Evolutionary conservation across 92 coral and sea anemone genomes (phyloP).

Genomic region (Metridium senile): DNA sequence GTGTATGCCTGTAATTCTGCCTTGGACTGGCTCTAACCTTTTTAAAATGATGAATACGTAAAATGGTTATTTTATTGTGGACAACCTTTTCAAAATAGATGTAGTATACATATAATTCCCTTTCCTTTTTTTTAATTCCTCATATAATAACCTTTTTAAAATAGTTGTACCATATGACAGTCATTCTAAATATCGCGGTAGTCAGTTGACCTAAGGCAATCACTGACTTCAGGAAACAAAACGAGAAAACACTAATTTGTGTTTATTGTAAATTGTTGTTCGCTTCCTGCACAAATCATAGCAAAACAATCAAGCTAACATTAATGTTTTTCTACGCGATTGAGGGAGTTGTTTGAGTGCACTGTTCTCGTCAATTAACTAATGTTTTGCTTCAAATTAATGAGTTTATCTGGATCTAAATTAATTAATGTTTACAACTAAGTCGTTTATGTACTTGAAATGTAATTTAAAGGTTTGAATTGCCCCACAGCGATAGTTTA

Average conservation of each 20-base stretch:
- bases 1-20: no score
- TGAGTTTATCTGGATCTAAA: conserved; percentile 2
- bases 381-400: not conserved
- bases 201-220: no score
- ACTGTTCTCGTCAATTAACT: not conserved
- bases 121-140: no score
- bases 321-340: not conserved
- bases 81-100: no score
- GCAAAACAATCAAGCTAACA: not conserved
- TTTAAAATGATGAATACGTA: no score
- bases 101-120: no score
- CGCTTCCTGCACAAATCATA: not conserved
- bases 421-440: not conserved
- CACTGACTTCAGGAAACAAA: not conserved
- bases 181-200: no score
- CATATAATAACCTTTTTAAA: no score
- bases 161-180: no score
- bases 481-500: not conserved
- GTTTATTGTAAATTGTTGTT: not conserved
- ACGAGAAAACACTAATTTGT: not conserved
- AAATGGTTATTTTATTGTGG: no score
- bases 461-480: not conserved
- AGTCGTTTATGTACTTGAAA: not conserved
- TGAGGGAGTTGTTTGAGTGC: not conserved
- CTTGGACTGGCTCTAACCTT: no score